phyloP scores from a whole-genome alignment of 2,888 invertebrate genomes.

The Lithophane leautieri region DNA sequence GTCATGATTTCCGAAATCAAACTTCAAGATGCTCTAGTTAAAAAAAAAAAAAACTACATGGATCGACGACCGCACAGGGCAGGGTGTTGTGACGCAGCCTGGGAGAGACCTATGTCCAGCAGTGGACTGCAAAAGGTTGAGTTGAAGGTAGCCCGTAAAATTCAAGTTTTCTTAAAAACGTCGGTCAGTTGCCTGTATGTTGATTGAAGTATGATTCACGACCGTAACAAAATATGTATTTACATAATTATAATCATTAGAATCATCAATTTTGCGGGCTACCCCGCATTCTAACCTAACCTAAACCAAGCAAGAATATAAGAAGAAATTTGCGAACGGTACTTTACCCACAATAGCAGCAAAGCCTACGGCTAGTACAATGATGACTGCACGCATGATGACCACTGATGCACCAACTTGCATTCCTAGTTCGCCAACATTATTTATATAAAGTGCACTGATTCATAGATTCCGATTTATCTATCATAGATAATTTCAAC shows the following conservation, averaged over 20 bases:
- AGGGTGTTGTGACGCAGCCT: too few relatives aligned
- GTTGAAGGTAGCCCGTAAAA: not conserved
- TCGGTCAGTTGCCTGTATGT: not conserved
- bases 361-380: slow-evolving; percentile 45
- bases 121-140: too few relatives aligned
- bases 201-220: not conserved
- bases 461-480: slow-evolving; percentile 50
- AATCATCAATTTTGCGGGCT: not conserved
- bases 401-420: slow-evolving; percentile 27
- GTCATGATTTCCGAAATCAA: too few relatives aligned
- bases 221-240: not conserved
- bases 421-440: not conserved
- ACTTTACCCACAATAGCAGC: slow-evolving; percentile 53
- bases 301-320: not conserved
- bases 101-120: too few relatives aligned
- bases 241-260: not conserved
- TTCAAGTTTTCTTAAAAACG: not conserved
- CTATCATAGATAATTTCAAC: slow-evolving; percentile 40
- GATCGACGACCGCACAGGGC: too few relatives aligned
- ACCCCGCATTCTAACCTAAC: not conserved
- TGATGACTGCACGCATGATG: slow-evolving; percentile 52
- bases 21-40: too few relatives aligned
- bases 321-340: not conserved
- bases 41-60: too few relatives aligned
- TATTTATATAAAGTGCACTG: slow-evolving; percentile 54